Evolutionary conservation across 2,797 vertebrate species (phyloP).

Genomic region (Pyrocephalus nanus): DNA sequence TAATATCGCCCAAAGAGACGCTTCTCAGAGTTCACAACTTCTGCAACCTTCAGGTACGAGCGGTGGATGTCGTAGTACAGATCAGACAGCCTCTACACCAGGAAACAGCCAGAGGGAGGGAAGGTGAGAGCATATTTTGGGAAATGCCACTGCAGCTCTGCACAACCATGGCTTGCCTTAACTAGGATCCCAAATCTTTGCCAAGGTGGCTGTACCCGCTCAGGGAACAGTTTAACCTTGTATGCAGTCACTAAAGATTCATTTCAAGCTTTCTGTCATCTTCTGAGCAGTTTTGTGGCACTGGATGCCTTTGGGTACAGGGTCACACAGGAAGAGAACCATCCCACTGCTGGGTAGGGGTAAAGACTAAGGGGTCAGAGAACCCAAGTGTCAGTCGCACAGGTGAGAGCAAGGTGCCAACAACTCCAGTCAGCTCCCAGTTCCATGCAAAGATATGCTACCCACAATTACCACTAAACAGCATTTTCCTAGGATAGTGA

Average conservation of each 20-base stretch:
- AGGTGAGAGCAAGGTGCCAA: neutral
- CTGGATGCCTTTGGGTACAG: neutral
- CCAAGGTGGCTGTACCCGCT: fast-evolving
- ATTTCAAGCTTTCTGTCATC: neutral
- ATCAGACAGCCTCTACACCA: slow-evolving; percentile 86
- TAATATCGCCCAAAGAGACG: slow-evolving; percentile 95
- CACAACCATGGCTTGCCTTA: neutral
- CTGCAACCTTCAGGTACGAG: slow-evolving; percentile 95
- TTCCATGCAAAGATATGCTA: neutral
- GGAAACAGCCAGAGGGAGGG: neutral
- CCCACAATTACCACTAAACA: neutral
- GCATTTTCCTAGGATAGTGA: neutral
- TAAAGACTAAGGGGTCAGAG: neutral
- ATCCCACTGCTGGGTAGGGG: neutral
- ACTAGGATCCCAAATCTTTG: neutral
- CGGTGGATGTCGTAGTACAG: slow-evolving; percentile 98
- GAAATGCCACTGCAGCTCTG: neutral
- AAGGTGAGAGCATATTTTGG: neutral
- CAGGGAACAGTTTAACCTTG: neutral
- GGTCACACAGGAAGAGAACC: neutral
- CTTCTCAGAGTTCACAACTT: slow-evolving; percentile 97
- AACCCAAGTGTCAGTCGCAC: neutral
- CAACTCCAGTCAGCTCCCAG: neutral
- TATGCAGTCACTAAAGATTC: neutral
- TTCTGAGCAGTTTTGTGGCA: neutral